A percentile compares a stretch with the other conserved stretches of the same genome.
These are phyloP conservation scores for Sussaba pulchella DNA, from an alignment of 2,888 invertebrate species.

Conservation along the genomic window DNA sequence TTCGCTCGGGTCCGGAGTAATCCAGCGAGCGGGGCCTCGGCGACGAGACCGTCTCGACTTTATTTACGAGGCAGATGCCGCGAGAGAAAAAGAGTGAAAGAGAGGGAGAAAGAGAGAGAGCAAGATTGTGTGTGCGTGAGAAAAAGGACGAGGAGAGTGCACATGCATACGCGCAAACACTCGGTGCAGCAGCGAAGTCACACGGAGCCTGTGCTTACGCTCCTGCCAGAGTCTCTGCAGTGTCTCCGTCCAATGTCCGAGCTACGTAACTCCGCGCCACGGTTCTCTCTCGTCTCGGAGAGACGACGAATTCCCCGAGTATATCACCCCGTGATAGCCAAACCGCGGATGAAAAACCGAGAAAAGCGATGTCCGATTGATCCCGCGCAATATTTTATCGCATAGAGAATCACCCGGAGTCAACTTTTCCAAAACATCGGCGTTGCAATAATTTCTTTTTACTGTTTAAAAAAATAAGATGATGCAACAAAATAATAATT, in stretches of 20 bases:
- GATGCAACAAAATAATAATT: no score
- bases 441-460: no score
- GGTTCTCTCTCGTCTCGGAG: background rate
- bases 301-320: conserved; percentile 42
- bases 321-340: conserved; percentile 56
- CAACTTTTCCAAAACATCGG: no score
- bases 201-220: background rate
- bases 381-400: no score
- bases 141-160: background rate
- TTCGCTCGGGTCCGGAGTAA: background rate
- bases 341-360: conserved; percentile 72
- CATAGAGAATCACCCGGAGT: no score
- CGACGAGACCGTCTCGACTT: conserved; percentile 32
- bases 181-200: background rate
- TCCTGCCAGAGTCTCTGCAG: background rate
- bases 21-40: background rate
- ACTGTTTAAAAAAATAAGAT: no score
- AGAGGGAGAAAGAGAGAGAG: background rate
- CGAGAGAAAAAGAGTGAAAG: background rate
- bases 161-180: conserved; percentile 5
- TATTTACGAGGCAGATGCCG: conserved; percentile 22
- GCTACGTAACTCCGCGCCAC: no score
- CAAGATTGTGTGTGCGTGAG: no score
- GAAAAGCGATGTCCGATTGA: no score
- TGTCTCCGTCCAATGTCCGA: conserved; percentile 8